Percentiles rank a stretch among this genome's conserved stretches.
Evolutionary conservation across 2,113 vertebrate species (phyloP).

Genomic region (Hystrix brachyura): DNA sequence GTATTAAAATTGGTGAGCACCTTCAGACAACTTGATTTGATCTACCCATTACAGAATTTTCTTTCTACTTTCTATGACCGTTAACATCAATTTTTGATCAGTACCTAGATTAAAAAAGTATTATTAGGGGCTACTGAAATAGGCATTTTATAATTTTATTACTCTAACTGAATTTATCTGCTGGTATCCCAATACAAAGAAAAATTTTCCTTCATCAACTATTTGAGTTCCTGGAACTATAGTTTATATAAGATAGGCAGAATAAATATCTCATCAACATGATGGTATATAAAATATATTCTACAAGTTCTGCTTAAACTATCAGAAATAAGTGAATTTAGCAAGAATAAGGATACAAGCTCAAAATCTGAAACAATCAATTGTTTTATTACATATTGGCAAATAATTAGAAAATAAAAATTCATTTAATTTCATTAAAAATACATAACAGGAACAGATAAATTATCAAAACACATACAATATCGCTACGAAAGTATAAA

Average conservation of each 20-base stretch:
- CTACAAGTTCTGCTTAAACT: neutral
- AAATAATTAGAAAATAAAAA: conserved; percentile 9
- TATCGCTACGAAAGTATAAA: neutral
- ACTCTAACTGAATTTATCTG: neutral
- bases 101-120: neutral
- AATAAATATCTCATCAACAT: neutral
- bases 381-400: neutral
- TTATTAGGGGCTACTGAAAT: neutral
- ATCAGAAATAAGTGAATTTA: neutral
- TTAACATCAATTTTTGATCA: neutral
- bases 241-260: neutral
- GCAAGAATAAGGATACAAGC: neutral
- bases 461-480: neutral
- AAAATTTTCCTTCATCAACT: neutral
- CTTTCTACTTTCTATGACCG: neutral
- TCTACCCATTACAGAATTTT: neutral
- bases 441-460: neutral
- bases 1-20: neutral
- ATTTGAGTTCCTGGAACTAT: neutral
- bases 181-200: neutral
- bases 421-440: conserved; percentile 2
- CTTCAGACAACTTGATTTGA: neutral
- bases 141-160: neutral
- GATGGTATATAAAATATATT: neutral
- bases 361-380: neutral